These are phyloP conservation scores for Tethea ocularis DNA, from an alignment of 2,888 invertebrate genomes.

Conservation along the genomic window DNA sequence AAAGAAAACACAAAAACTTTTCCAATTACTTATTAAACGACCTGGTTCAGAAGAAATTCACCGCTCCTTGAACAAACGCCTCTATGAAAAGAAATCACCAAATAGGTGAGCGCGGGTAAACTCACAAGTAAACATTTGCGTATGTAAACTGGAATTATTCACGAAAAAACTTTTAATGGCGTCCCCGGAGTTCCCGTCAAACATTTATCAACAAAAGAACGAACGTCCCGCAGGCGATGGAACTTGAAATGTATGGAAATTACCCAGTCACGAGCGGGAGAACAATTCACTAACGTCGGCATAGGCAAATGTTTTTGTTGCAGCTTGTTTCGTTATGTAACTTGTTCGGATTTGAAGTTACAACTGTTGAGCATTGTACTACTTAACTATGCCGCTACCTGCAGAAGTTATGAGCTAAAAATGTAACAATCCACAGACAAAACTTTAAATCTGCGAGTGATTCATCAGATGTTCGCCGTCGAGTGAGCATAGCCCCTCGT, in stretches of 20 bases:
- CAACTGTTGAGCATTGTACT: slow-evolving; percentile 48
- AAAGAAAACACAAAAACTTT: slow-evolving; percentile 70
- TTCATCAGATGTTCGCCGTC: slow-evolving; percentile 58
- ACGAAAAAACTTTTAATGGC: slow-evolving; percentile 84
- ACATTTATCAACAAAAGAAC: slow-evolving; percentile 84
- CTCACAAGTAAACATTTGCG: slow-evolving; percentile 83
- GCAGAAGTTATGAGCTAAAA: slow-evolving; percentile 36
- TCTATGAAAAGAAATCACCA: slow-evolving; percentile 81
- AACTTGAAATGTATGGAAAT: slow-evolving; percentile 84
- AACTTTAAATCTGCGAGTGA: slow-evolving; percentile 51
- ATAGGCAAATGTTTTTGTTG: slow-evolving; percentile 83
- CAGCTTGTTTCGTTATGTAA: slow-evolving; percentile 75
- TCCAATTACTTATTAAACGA: slow-evolving; percentile 77
- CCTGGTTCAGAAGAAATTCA: slow-evolving; percentile 66
- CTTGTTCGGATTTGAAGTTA: slow-evolving; percentile 69
- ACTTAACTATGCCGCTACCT: slow-evolving; percentile 36
- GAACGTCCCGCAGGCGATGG: slow-evolving; percentile 84
- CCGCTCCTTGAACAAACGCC: slow-evolving; percentile 72
- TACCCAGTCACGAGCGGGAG: slow-evolving; percentile 82
- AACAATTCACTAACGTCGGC: slow-evolving; percentile 83
- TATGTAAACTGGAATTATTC: slow-evolving; percentile 84
- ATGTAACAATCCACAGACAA: slow-evolving; percentile 48
- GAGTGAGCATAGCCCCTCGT: slow-evolving; percentile 56
- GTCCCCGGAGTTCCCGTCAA: slow-evolving; percentile 83
- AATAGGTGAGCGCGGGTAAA: slow-evolving; percentile 81